These are phyloP conservation scores for Eupithecia centaureata DNA, from an alignment of 2,888 invertebrate species.

Conservation along the genomic window DNA sequence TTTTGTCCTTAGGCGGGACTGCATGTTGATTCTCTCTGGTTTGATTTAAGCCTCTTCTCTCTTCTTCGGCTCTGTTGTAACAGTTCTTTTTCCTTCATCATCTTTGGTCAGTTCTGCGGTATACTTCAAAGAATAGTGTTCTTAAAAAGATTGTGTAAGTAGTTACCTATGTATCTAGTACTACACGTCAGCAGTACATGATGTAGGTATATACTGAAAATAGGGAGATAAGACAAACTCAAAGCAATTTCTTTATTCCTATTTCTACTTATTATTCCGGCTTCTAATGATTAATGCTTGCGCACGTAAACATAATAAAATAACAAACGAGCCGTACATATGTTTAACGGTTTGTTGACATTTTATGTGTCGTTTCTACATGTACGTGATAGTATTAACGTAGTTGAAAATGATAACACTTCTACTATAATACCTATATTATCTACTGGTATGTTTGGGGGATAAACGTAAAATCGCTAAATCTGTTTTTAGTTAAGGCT, in stretches of 20 bases:
- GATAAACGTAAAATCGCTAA: background rate
- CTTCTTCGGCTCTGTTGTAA: too few relatives aligned
- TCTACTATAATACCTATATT: constrained; percentile 9
- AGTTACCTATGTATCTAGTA: background rate
- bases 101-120: too few relatives aligned
- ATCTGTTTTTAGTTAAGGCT: background rate
- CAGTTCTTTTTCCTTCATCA: too few relatives aligned
- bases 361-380: constrained; percentile 32
- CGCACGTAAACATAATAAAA: constrained; percentile 28
- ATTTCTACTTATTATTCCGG: constrained; percentile 2
- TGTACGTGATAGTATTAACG: constrained; percentile 34
- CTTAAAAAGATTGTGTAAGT: too few relatives aligned
- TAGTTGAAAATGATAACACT: constrained; percentile 24
- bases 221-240: background rate
- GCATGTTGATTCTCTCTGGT: too few relatives aligned
- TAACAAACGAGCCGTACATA: constrained; percentile 35
- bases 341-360: constrained; percentile 49
- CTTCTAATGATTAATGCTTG: constrained; percentile 2
- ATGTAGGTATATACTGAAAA: background rate
- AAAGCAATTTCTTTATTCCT: background rate
- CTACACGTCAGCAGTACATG: background rate
- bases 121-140: too few relatives aligned
- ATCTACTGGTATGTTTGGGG: background rate
- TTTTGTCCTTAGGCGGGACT: too few relatives aligned
- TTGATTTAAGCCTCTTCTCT: too few relatives aligned